Percentiles rank a stretch among this genome's conserved stretches.
phyloP scores from a whole-genome alignment of 2,888 invertebrate species.

The Ferdinandea cuprea region DNA sequence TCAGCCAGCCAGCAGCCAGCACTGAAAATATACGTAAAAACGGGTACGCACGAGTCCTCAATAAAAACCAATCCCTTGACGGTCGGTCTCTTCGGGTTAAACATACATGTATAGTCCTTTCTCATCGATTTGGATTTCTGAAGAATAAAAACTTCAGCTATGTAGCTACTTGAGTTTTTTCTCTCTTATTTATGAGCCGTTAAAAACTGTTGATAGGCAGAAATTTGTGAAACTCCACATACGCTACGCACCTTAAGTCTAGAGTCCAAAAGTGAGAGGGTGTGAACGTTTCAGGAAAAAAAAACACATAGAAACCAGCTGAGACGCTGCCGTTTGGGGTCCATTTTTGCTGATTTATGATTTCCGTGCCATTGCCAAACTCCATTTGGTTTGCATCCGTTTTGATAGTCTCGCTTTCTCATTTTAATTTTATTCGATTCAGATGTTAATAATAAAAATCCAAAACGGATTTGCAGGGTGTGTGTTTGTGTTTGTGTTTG shows the following conservation, averaged over 20 bases:
- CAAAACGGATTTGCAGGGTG: slow-evolving; percentile 40
- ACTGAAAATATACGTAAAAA: background rate
- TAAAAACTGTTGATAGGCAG: slow-evolving; percentile 69
- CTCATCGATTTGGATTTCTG: slow-evolving; percentile 4
- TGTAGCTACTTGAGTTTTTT: slow-evolving; percentile 20
- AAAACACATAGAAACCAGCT: slow-evolving; percentile 32
- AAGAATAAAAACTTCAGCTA: too few relatives aligned
- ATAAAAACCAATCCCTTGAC: slow-evolving; percentile 22
- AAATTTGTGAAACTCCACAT: slow-evolving; percentile 34
- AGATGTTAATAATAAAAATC: slow-evolving; percentile 61
- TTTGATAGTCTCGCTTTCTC: slow-evolving; percentile 21
- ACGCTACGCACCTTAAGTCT: background rate
- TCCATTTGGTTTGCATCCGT: slow-evolving; percentile 27
- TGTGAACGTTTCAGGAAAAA: slow-evolving; percentile 28
- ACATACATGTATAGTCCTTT: slow-evolving; percentile 2
- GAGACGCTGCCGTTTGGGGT: slow-evolving; percentile 30
- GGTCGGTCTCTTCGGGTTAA: background rate
- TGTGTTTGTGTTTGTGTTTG: too few relatives aligned
- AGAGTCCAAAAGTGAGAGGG: background rate
- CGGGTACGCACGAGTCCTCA: slow-evolving; percentile 46
- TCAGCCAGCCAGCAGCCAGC: too few relatives aligned
- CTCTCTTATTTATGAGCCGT: slow-evolving; percentile 49
- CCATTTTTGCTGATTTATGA: slow-evolving; percentile 67
- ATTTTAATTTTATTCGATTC: slow-evolving; percentile 67
- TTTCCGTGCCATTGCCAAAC: slow-evolving; percentile 20